Percentiles rank a stretch among this genome's conserved stretches.
phyloP scores from a whole-genome alignment of 2,888 invertebrate species.

The Pilophorus perplexus region DNA sequence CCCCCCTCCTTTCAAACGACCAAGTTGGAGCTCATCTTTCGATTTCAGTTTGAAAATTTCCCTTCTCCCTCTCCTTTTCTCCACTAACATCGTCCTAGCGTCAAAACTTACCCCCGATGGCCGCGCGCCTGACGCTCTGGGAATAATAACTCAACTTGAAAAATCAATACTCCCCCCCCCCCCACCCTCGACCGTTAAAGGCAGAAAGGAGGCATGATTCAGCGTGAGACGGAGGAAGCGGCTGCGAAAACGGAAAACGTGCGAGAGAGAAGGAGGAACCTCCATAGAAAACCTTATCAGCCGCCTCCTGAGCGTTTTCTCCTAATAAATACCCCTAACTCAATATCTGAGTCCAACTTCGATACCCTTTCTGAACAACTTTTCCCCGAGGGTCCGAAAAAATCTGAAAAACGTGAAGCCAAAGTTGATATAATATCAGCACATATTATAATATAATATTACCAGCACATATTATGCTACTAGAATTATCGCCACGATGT shows the following conservation, averaged over 20 bases:
- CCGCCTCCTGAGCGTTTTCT: constrained; percentile 37
- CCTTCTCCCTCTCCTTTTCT: too few relatives aligned
- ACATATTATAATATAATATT: too few relatives aligned
- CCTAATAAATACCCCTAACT: constrained; percentile 36
- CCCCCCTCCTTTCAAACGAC: too few relatives aligned
- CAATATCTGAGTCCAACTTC: constrained; percentile 27
- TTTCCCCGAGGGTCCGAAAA: too few relatives aligned
- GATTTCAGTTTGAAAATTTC: too few relatives aligned
- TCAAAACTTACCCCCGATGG: constrained; percentile 18
- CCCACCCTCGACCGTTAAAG: too few relatives aligned
- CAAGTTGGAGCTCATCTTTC: too few relatives aligned
- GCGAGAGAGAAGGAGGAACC: background rate
- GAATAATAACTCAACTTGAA: constrained; percentile 37
- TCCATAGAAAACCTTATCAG: constrained; percentile 40
- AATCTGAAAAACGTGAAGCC: too few relatives aligned
- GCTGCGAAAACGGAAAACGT: background rate
- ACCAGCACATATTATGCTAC: too few relatives aligned
- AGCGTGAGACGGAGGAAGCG: background rate
- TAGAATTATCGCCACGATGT: too few relatives aligned
- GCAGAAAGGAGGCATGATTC: constrained; percentile 9
- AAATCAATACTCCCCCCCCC: constrained; percentile 33
- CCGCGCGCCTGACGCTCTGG: constrained; percentile 21
- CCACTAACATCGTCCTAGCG: too few relatives aligned
- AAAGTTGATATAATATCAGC: too few relatives aligned
- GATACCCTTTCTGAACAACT: background rate